These are phyloP conservation scores for Callorhinus ursinus DNA, from an alignment of 2,113 vertebrate genomes.

Conservation along the genomic window DNA sequence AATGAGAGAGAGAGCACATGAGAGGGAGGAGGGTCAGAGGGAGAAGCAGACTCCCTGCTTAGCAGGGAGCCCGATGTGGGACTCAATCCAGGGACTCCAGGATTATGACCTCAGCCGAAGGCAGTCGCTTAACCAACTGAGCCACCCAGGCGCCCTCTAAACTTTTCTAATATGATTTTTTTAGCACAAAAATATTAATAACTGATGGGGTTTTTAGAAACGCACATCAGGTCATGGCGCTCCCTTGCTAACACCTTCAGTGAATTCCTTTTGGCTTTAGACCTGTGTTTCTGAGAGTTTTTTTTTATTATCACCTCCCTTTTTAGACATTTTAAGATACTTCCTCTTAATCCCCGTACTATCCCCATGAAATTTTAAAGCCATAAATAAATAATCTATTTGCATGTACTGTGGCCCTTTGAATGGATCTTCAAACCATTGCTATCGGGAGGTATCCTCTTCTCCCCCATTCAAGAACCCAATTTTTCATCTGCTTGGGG, in stretches of 20 bases:
- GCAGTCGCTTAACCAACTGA: too few species aligned
- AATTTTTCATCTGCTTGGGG: not conserved
- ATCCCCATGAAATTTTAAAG: not conserved
- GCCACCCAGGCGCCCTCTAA: not conserved
- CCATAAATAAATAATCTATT: not conserved
- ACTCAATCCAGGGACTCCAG: too few species aligned
- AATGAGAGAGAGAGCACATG: too few species aligned
- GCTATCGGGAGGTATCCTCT: not conserved
- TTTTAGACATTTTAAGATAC: not conserved
- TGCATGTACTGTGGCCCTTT: not conserved
- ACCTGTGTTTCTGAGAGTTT: not conserved
- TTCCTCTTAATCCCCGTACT: not conserved
- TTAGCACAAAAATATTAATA: not conserved
- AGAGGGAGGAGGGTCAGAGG: too few species aligned
- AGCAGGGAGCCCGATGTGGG: too few species aligned
- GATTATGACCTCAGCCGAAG: too few species aligned
- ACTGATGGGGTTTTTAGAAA: not conserved
- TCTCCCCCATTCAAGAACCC: not conserved
- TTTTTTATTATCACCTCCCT: not conserved
- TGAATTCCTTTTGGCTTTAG: not conserved
- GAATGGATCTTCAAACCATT: not conserved
- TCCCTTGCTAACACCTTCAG: not conserved
- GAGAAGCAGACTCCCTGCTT: too few species aligned
- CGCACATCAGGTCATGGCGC: not conserved
- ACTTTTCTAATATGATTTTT: not conserved